Evolutionary conservation across 2,797 vertebrate species (phyloP), one percentile per base, ranked within the genome.

Genomic region (Sebastes umbrosus): DNA sequence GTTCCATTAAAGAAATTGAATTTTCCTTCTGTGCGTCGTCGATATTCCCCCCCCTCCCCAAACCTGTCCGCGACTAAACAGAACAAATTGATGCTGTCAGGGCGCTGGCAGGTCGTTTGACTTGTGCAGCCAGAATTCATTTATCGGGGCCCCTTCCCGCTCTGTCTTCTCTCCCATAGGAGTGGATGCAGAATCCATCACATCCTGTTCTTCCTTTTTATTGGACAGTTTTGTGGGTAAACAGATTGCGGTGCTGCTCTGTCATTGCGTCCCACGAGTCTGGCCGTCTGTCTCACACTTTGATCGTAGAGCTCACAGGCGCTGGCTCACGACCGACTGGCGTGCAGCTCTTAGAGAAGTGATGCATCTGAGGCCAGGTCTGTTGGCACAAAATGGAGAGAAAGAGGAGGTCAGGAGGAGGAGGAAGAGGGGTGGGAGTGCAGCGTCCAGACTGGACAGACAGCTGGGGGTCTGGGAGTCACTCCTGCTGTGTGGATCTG

Each of bases 61-160:
- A 75, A 85, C 84, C 39, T 80, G 58, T 80, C 59, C 8, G 12
- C 73, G 27, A 65, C 82, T 84, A 72, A 90, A 80, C 82, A 73
- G 72, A 87, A 92, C 74, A 81, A 88, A 91, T 90, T 31, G 86
- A 79, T 80, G 83, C 84, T 88, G 89, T 91, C 90, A 78, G 75
- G 59, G 36, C 32, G 20, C 86, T 91, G 89, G 89, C 92, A 90
- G 89, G 84, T 86, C 80, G 22, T 89, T 82, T 86, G 88, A 87
- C 79, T 81, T 79, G 50, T 79, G 64, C 73, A 77, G 87, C 88
- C 83, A 88, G 81, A 65, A 88, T 78, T 82, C 84, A 83, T 92
- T 90, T 75, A 89, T 75, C 29, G 62, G 63, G 46, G 66, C 36
- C 52, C 55, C 32, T 74, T 84, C 68, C 79, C 18, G 39, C 29